These are phyloP conservation scores for Drosophila prosaltans DNA, from an alignment of 1,140 invertebrate genomes.

Conservation along the genomic window DNA sequence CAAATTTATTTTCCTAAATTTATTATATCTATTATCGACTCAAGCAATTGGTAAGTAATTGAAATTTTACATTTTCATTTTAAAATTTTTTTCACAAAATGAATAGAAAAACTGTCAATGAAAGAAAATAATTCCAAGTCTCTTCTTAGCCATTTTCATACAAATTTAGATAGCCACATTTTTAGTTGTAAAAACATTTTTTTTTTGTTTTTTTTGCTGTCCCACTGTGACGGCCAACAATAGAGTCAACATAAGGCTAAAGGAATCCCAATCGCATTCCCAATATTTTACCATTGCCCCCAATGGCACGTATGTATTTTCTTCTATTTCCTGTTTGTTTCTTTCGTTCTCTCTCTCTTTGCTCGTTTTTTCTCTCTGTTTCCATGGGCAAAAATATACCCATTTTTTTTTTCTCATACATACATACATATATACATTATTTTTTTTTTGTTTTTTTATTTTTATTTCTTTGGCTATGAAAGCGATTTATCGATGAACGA, in stretches of 20 bases:
- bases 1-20: too few species aligned
- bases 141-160: neutral
- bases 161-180: neutral
- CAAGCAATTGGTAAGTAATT: too few species aligned
- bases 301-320: slow-evolving; percentile 31
- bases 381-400: slow-evolving; percentile 17
- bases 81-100: too few species aligned
- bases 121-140: neutral
- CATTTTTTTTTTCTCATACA: slow-evolving; percentile 11
- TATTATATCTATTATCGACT: too few species aligned
- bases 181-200: neutral
- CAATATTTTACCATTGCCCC: slow-evolving; percentile 52
- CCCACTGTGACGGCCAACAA: slow-evolving; percentile 12
- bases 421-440: slow-evolving; percentile 16
- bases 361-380: neutral
- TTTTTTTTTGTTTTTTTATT: slow-evolving; percentile 31
- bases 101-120: too few species aligned
- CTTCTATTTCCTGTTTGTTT: slow-evolving; percentile 67
- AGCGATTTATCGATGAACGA: slow-evolving; percentile 64
- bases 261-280: slow-evolving; percentile 36
- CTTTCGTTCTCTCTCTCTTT: slow-evolving; percentile 6
- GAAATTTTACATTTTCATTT: too few species aligned
- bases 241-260: slow-evolving; percentile 15
- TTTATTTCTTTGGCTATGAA: slow-evolving; percentile 56
- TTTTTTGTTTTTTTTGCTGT: too few species aligned